Base-by-base conservation (phyloP, 2,888 invertebrate species). In the Meiosimyza platycephala region DNA sequence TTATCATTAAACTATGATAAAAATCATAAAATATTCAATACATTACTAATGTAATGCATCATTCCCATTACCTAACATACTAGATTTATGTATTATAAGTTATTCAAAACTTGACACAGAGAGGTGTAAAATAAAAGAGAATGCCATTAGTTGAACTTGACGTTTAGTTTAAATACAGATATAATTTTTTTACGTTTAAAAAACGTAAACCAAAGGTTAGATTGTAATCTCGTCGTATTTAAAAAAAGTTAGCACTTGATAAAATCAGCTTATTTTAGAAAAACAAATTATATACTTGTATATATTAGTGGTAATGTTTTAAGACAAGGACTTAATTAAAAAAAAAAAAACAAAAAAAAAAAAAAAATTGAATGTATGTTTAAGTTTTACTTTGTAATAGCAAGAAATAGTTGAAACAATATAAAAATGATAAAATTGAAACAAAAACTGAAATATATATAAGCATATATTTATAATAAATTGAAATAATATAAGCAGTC, bases 81-180 rank as follows among this genome's bases (percentile, higher is more conserved):
- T 40, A 40, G 7, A 40, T 40, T 5, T 40, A 40, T 22, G 22
- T 22, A 40, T 40, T 40, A 2, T 40, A 40, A 40, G 40, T 40
- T 40, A 9, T 9, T 40, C 9, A 40, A 40, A 40, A 40, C 40
- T 40, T 40, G 9, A 40, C 40, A 40, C 40, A 40, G 28, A 40
- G 9, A 40, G 28, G 40, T 40, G 9, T 40, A 40, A 40, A 40
- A 40, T 40, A 40, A 40, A 40, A 40, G 54, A 54, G 69, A 57
- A 70, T 54, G 54, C 16, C 18, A 54, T 82, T 59, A 83, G 85
- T 75, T 80, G 84, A 77, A 84, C 84, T 69, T 85, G 64, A 86
- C 85, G 65, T 85, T 84, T 72, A 85, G 85, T 5, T 85, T 80
- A 85, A 85, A 76, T 76, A 80, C 78, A 83, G 83, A 71, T 83